These are phyloP conservation scores for Calliopsis andreniformis DNA, from an alignment of 1,140 invertebrate species.

Conservation along the genomic window DNA sequence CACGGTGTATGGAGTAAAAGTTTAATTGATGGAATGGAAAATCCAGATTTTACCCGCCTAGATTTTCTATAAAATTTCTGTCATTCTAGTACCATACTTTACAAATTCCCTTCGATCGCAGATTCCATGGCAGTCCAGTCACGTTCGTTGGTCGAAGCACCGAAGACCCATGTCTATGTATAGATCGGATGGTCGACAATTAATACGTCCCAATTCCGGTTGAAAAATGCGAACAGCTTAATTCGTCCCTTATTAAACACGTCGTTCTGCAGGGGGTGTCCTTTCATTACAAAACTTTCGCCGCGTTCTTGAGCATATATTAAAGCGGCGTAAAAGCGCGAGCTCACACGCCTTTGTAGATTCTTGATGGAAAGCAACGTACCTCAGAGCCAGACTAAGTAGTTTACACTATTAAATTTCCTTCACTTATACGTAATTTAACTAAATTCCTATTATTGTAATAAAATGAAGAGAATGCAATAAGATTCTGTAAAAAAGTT, in stretches of 20 bases:
- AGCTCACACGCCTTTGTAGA: slow-evolving; percentile 15
- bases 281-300: slow-evolving; percentile 17
- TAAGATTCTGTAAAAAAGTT: no score
- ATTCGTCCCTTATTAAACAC: slow-evolving; percentile 10
- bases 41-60: neutral
- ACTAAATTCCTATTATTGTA: no score
- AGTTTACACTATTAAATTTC: no score
- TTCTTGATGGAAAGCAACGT: neutral
- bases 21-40: no score
- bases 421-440: no score
- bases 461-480: no score
- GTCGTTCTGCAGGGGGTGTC: neutral
- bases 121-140: neutral
- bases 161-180: neutral
- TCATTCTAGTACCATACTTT: neutral
- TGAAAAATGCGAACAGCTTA: slow-evolving; percentile 23
- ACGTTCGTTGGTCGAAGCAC: neutral
- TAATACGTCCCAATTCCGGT: neutral
- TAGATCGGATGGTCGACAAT: neutral
- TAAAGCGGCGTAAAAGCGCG: neutral
- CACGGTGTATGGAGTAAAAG: no score
- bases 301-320: neutral
- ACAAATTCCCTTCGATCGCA: neutral
- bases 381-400: no score
- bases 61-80: neutral